Base-by-base conservation (phyloP, 1,140 invertebrate genomes). In the Calliopsis andreniformis region DNA sequence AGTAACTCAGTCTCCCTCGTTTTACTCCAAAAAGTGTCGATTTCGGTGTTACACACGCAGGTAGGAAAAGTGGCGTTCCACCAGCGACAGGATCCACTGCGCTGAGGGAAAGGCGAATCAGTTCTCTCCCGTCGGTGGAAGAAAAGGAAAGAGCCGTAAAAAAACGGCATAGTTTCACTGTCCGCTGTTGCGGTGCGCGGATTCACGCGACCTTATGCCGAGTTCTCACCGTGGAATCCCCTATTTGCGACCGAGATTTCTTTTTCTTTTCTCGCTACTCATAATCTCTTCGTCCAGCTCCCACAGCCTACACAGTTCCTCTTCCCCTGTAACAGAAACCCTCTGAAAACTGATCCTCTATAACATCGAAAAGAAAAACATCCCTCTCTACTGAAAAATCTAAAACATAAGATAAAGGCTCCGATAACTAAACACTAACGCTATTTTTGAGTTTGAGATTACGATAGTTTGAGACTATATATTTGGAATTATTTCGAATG, bases 151-250 rank as follows among this genome's bases (percentile, higher is more conserved):
- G 63, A 59, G 68, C 1, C 53, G 8, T 32, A 10, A 59, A 76
- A 76, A 68, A 68, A 55, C 64, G 53, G 20, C 76, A 56, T 72
- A 77, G 76, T 77, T 72, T 72, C 68, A 47, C 35, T 76, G 72
- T 68, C 64, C 72, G 64, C 42, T 56, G 23, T 73, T 72, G 63
- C 71, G 71, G 53, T 66, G 49, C 53, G 32, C 32, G 59, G 51
- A 39, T 43, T 62, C 47, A 70, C 43, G 39, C 58, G 78, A 81
- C 71, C 72, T 51, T 51, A 69, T 79, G 58, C 39, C 51, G n/a
- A n/a, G 42, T 69, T 79, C 70, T 51, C 77, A n/a, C 25, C 25
- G 42, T 20, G 45, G 32, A 28, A 61, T 43, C 42, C 18, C 51
- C 35, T 53, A 10, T 14, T 16, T 18, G 28, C 63, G 49, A 25